phyloP scores from a whole-genome alignment of 2,797 vertebrate genomes.

The Leptatherina wallacei region DNA sequence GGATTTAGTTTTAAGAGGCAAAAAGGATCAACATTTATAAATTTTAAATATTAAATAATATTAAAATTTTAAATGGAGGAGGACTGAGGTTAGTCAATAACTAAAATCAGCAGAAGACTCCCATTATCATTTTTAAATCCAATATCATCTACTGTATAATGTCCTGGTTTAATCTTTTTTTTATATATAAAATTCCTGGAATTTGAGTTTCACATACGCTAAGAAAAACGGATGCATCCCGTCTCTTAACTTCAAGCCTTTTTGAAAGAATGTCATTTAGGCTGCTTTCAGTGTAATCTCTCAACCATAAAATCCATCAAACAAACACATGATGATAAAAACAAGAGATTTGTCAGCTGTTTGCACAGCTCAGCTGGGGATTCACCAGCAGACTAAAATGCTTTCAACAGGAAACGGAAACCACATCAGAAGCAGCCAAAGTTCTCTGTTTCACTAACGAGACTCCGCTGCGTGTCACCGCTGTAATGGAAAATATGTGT shows the following conservation, averaged over 20 bases:
- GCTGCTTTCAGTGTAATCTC: conserved; percentile 1
- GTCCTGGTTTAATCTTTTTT: no score
- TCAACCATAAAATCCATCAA: conserved; percentile 15
- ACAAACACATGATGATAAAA: conserved; percentile 19
- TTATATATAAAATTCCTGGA: no score
- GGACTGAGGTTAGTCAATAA: no score
- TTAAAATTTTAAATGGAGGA: no score
- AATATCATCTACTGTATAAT: no score
- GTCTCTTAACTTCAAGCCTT: not conserved
- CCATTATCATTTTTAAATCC: no score
- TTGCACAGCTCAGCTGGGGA: not conserved
- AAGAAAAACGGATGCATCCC: not conserved
- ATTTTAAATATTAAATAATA: no score
- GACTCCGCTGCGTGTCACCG: not conserved
- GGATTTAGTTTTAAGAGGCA: not conserved
- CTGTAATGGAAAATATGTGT: not conserved
- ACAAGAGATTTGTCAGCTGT: conserved; percentile 26
- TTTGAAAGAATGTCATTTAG: not conserved
- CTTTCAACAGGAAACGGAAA: conserved; percentile 42
- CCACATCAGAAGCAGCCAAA: conserved; percentile 22
- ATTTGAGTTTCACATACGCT: not conserved
- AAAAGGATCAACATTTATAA: not conserved
- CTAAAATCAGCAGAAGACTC: no score
- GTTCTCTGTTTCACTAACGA: conserved; percentile 29
- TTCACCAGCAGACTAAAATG: conserved; percentile 14